Evolutionary conservation across 2,113 vertebrate genomes (phyloP).

Genomic region (Prionailurus viverrinus): DNA sequence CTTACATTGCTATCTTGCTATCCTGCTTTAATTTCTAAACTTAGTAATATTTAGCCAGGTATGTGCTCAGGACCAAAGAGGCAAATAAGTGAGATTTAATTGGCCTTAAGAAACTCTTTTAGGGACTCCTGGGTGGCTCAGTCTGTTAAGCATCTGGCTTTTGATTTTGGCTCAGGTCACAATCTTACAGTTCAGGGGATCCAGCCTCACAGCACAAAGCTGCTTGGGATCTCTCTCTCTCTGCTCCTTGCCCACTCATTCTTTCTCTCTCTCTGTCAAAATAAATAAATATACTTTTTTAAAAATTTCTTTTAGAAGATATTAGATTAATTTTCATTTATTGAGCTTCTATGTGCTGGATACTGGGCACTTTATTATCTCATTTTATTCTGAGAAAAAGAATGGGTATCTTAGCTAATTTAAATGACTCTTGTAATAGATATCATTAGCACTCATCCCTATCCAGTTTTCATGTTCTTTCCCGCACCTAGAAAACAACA

Average conservation of each 20-base stretch:
- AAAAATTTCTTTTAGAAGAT: not conserved
- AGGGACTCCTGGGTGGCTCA: not conserved
- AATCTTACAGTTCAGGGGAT: no score
- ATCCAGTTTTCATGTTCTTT: not conserved
- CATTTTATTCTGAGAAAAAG: slow-evolving; percentile 35
- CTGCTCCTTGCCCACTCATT: no score
- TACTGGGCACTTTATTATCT: not conserved
- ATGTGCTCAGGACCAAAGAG: not conserved
- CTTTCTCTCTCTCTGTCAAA: no score
- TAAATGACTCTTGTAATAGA: not conserved
- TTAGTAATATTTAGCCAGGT: not conserved
- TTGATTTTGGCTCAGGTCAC: no score
- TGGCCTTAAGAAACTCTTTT: not conserved
- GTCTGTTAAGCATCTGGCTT: no score
- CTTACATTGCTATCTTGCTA: not conserved
- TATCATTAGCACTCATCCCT: not conserved
- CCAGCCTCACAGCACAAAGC: no score
- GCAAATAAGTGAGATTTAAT: not conserved
- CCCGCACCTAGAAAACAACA: not conserved
- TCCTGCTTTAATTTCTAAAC: not conserved
- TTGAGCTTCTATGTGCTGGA: not conserved
- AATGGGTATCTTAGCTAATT: not conserved
- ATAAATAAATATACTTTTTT: not conserved
- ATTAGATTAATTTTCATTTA: not conserved
- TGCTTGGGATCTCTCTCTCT: no score